Conservation (phyloP, 2,113 vertebrate genomes). For the Notechis scutatus region DNA sequence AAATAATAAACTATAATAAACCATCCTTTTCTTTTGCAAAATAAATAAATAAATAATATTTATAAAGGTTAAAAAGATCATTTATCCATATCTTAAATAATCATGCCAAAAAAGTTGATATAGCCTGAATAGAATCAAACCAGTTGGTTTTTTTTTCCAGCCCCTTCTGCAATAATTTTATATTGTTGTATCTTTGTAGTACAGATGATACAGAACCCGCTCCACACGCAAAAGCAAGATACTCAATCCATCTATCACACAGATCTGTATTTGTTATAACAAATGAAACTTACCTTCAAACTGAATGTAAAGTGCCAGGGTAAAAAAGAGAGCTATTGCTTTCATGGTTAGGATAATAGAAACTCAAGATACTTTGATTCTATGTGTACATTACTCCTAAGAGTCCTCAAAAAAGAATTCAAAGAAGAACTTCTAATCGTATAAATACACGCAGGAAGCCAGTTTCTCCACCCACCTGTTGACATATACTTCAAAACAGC, state of each 20-base stretch:
- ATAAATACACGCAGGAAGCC: constrained; percentile 51
- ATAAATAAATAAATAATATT: background rate
- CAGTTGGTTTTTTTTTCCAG: background rate
- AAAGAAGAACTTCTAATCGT: constrained; percentile 50
- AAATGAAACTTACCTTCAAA: constrained; percentile 64
- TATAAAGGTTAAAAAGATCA: background rate
- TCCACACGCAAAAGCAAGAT: background rate
- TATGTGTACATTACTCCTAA: constrained; percentile 58
- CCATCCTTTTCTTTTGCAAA: background rate
- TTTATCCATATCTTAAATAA: background rate
- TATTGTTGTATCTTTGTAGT: background rate
- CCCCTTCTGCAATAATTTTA: background rate
- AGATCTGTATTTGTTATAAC: constrained; percentile 34
- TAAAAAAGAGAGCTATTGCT: constrained; percentile 55
- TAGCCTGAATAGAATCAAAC: background rate
- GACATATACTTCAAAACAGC: constrained; percentile 54
- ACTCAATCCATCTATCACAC: constrained; percentile 24
- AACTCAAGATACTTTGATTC: constrained; percentile 48
- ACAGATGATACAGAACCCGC: background rate
- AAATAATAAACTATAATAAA: background rate
- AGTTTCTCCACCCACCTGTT: constrained; percentile 57
- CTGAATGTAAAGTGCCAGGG: constrained; percentile 62
- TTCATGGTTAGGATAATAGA: constrained; percentile 63
- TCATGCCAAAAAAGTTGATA: background rate
- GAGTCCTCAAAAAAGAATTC: constrained; percentile 32